phyloP scores from a whole-genome alignment of 2,797 vertebrate species.

The Melanotaenia boesemani region DNA sequence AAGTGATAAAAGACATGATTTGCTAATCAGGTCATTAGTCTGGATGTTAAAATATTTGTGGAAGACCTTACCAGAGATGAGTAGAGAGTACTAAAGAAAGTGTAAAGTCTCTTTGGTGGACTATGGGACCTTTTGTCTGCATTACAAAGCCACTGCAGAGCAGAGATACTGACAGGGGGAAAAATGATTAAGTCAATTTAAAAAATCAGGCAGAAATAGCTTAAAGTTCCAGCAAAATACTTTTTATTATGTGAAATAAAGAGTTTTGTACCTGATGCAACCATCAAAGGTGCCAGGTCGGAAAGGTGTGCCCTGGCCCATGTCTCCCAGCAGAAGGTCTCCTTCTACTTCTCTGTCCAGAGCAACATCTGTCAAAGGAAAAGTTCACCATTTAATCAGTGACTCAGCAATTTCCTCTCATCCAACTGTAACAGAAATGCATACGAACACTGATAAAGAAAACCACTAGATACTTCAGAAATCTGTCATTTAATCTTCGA shows the following conservation, averaged over 20 bases:
- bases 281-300: slow-evolving; percentile 93
- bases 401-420: neutral
- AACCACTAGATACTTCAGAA: neutral
- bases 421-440: neutral
- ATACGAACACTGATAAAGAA: too few relatives aligned
- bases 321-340: slow-evolving; percentile 91
- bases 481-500: neutral
- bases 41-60: too few relatives aligned
- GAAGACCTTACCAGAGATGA: slow-evolving; percentile 76
- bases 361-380: slow-evolving; percentile 87
- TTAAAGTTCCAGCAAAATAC: neutral
- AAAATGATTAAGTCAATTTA: neutral
- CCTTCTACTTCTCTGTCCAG: slow-evolving; percentile 92
- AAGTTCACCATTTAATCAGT: neutral
- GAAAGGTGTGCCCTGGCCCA: slow-evolving; percentile 94
- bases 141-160: slow-evolving; percentile 97
- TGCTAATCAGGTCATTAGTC: neutral
- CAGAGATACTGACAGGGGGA: slow-evolving; percentile 88
- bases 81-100: slow-evolving; percentile 93
- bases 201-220: neutral
- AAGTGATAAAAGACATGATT: slow-evolving; percentile 3
- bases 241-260: neutral
- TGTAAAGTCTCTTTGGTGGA: slow-evolving; percentile 90
- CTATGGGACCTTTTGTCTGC: slow-evolving; percentile 93
- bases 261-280: slow-evolving; percentile 77